Base-by-base conservation (phyloP, 2,888 invertebrate genomes). In the Tetragonisca angustula region DNA sequence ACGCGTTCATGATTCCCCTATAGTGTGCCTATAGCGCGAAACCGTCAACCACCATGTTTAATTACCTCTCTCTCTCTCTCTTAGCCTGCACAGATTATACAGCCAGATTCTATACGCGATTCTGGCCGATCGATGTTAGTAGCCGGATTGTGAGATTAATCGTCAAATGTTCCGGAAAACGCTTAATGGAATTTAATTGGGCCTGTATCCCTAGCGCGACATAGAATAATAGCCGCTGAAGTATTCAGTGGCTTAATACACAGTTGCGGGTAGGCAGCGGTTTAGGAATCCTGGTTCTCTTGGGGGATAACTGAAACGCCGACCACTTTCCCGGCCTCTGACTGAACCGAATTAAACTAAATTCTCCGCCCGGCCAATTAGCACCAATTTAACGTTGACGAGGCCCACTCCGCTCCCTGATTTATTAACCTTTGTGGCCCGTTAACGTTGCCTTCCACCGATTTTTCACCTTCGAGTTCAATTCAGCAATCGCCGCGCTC, bases 281-380 rank as follows among this genome's bases (percentile, higher is more conserved):
- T 87, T 85, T 79, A 78, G 85, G 77, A 88, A 74, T 87, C 64
- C 73, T 72, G 84, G 61, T 80, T 50, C 79, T 79, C 80, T 61
- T 67, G 68, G 76, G 84, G 76, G 70, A 67, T 70, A 64, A 65
- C 32, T 71, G 77, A 76, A 83, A 77, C 77, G 80, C 61, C 83
- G 79, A 85, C 87, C 87, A 76, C 85, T 80, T 81, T 87, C 71
- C 36, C 52, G 77, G 75, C 76, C 86, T 43, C 43, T 43, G 64
- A 50, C 69, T 36, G 78, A 88, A 92, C 90, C 89, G 88, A 93
- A 92, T 93, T 92, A 91, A 92, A 93, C 92, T 91, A 92, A 93
- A 93, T 91, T 92, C 91, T 88, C 85, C 87, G 88, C 89, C 85
- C 88, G 87, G 92, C 91, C 92, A 93, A 94, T 94, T 93, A 93